Evolutionary conservation across 2,797 vertebrate genomes (phyloP), one percentile per base, ranked within the genome.

Genomic region (Mormyrus proboscirostris): DNA sequence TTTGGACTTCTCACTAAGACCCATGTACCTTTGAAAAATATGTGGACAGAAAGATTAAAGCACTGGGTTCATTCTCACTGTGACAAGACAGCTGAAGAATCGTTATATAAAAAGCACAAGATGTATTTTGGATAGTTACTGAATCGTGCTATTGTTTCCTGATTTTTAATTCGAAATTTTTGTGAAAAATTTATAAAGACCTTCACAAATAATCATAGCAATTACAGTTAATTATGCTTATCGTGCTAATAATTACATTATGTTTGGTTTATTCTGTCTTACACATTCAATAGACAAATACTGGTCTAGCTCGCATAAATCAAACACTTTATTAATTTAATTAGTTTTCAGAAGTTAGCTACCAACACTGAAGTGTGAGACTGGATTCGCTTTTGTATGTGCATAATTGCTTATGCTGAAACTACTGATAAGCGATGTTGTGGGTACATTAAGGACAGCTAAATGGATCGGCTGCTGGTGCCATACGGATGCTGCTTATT

Each of bases 361-460:
- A 38, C 88, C 29, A 55, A 62, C 57, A 57, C 9, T 50, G n/a
- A 51, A 86, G 73, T 89, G 53, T 62, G 79, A 47, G 19, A 84
- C 33, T 44, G 53, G 19, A 79, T 79, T 44, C n/a, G 82, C 33
- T 83, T 62, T 47, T 69, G 47, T 89, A 16, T 57, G 85, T n/a
- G 38, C 14, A 87, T 87, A 57, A 87, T 87, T 55, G 29, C 53
- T 87, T 57, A 38, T 87, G 85, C 29, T 5, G 47, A 86, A 86
- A 33, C 53, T 9, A 4, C 51, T 57, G 51, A 84, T 62, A 59
- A 22, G 47, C 47, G 14, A n/a, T 86, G 59, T 51, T 65, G 57
- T 38, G 84, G 44, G 29, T 89, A 25, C 59, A 50, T 86, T 89
- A 53, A 86, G 84, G 25, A 51, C 44, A 85, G 88, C 76, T 89